A percentile compares a stretch with the other conserved stretches of the same genome.
These are phyloP conservation scores for Sterrhoptilus dennistouni DNA, from an alignment of 2,113 vertebrate species.

Conservation along the genomic window DNA sequence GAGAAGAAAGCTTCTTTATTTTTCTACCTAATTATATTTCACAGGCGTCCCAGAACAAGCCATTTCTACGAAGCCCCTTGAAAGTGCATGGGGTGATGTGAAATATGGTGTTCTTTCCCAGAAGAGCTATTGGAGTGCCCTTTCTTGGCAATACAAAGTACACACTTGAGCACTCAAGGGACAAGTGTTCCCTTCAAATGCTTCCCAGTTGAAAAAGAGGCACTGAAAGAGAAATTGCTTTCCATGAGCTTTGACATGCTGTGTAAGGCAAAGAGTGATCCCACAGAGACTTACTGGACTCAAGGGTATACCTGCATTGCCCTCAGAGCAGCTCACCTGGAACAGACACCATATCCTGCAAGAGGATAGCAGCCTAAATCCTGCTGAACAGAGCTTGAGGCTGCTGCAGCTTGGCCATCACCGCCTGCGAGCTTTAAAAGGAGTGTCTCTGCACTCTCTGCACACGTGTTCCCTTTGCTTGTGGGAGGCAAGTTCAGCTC, in stretches of 20 bases:
- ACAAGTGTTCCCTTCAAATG: conserved; percentile 44
- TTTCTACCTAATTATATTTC: conserved; percentile 61
- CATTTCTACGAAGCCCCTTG: conserved; percentile 40
- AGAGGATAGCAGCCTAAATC: not conserved
- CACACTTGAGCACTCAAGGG: conserved; percentile 64
- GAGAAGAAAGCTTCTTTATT: conserved; percentile 48
- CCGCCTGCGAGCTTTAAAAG: not conserved
- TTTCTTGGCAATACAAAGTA: conserved; percentile 58
- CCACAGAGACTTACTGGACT: not conserved
- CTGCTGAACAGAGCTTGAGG: rapidly evolving
- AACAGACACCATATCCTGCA: not conserved
- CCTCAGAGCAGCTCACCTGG: not conserved
- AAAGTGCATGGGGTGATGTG: conserved; percentile 43
- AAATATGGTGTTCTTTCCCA: conserved; percentile 60
- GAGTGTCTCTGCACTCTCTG: not conserved
- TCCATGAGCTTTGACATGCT: conserved; percentile 19
- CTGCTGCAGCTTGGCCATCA: not conserved
- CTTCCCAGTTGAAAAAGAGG: conserved; percentile 46
- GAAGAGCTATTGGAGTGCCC: conserved; percentile 61
- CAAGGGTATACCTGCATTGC: not conserved
- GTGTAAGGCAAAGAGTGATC: conserved; percentile 4
- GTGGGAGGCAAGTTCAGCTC: not conserved
- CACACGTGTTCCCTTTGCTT: not conserved
- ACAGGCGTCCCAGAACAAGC: conserved; percentile 42
- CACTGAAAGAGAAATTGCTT: conserved; percentile 58